Conservation (phyloP, 2,888 invertebrate species). For the Ethmia dodecea region DNA sequence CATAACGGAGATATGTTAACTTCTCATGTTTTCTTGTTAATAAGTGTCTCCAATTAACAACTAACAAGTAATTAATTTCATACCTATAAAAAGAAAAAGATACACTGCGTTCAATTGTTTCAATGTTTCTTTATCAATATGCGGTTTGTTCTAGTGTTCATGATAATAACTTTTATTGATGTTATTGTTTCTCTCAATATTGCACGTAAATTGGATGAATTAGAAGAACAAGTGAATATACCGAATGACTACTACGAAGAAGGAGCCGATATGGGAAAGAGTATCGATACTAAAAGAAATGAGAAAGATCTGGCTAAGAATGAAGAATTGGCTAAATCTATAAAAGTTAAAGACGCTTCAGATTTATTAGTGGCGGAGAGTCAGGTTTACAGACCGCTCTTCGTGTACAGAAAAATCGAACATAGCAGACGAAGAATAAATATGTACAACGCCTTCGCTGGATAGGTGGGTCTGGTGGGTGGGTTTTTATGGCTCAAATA, state of each 20-base stretch:
- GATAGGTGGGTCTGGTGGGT: too few species aligned
- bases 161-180: neutral
- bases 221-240: constrained; percentile 4
- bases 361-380: constrained; percentile 46
- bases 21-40: too few species aligned
- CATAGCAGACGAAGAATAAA: constrained; percentile 60
- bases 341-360: constrained; percentile 9
- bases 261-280: neutral
- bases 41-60: too few species aligned
- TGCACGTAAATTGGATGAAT: neutral
- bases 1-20: too few species aligned
- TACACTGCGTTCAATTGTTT: neutral
- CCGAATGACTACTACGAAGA: constrained; percentile 4
- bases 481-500: too few species aligned
- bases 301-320: neutral
- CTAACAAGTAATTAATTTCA: neutral
- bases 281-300: neutral
- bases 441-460: constrained; percentile 64
- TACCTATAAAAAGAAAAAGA: neutral
- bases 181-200: constrained; percentile 1
- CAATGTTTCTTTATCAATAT: neutral
- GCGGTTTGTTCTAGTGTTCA: neutral
- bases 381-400: constrained; percentile 52
- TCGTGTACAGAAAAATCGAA: constrained; percentile 55
- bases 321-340: constrained; percentile 3